Evolutionary conservation across 2,113 vertebrate species (phyloP).

Genomic region (Trogon melanurus): DNA sequence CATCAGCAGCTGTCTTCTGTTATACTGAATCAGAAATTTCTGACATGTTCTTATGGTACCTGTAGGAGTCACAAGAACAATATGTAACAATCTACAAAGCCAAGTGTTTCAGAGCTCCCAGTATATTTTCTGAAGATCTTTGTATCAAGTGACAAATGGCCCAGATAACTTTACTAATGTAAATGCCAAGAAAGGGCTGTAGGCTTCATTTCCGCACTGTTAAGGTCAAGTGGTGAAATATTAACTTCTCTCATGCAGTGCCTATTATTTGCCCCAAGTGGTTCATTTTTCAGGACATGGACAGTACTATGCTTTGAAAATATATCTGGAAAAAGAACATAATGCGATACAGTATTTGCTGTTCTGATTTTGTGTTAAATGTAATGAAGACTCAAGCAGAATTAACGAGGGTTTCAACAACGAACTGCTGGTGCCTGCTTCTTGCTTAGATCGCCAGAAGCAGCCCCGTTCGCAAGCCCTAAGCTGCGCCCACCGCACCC

Average conservation of each 20-base stretch:
- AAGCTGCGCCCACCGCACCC: fast-evolving
- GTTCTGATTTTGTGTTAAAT: not conserved
- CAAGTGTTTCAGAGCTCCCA: not conserved
- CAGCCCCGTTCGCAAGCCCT: fast-evolving
- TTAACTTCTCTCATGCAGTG: not conserved
- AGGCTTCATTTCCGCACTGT: not conserved
- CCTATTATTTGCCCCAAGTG: not conserved
- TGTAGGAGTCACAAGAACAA: slow-evolving; percentile 40
- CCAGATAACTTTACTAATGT: not conserved
- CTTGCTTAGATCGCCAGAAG: not conserved
- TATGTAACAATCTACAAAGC: not conserved
- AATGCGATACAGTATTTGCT: not conserved
- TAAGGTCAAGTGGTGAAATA: not conserved
- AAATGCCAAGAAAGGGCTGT: not conserved
- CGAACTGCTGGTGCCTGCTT: not conserved
- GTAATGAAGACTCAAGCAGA: not conserved
- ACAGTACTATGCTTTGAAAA: not conserved
- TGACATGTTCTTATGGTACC: slow-evolving; percentile 96
- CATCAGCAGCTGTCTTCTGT: slow-evolving; percentile 84
- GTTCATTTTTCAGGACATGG: not conserved
- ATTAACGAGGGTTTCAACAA: not conserved
- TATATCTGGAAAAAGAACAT: not conserved
- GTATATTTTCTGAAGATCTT: not conserved
- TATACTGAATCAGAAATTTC: slow-evolving; percentile 92
- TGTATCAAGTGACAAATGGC: not conserved